Evolutionary conservation across 2,113 vertebrate genomes (phyloP).

Genomic region (Sitta europaea): DNA sequence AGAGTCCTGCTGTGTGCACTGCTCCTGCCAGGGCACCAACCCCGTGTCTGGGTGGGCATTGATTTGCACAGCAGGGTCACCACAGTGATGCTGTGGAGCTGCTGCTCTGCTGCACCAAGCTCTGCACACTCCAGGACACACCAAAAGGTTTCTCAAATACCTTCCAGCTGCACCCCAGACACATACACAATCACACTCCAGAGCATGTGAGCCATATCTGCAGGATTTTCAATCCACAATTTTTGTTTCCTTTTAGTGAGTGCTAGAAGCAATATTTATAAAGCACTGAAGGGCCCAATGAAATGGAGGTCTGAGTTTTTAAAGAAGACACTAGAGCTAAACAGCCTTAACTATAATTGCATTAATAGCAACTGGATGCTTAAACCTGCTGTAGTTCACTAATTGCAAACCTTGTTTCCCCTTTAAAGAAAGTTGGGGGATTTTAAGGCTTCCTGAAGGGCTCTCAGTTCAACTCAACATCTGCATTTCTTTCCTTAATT

Average conservation of each 20-base stretch:
- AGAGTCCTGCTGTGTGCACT: background rate
- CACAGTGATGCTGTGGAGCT: background rate
- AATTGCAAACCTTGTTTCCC: constrained; percentile 54
- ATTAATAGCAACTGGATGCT: constrained; percentile 42
- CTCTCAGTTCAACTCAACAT: constrained; percentile 52
- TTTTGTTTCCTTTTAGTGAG: background rate
- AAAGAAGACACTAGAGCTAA: background rate
- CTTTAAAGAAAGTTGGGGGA: background rate
- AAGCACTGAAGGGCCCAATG: background rate
- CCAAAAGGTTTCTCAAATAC: background rate
- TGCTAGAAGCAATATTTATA: background rate
- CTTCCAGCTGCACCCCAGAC: background rate
- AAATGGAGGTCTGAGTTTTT: background rate
- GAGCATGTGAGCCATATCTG: background rate
- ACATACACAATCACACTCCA: background rate
- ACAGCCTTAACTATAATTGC: constrained; percentile 52
- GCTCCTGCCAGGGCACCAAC: background rate
- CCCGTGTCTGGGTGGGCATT: background rate
- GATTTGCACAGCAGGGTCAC: background rate
- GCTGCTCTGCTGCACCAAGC: background rate
- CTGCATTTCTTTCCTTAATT: constrained; percentile 19
- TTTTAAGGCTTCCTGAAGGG: constrained; percentile 59
- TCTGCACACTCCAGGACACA: background rate
- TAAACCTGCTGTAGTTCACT: background rate
- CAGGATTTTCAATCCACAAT: background rate